These are phyloP conservation scores for Calonectris borealis DNA, from an alignment of 2,113 vertebrate species.

Conservation along the genomic window DNA sequence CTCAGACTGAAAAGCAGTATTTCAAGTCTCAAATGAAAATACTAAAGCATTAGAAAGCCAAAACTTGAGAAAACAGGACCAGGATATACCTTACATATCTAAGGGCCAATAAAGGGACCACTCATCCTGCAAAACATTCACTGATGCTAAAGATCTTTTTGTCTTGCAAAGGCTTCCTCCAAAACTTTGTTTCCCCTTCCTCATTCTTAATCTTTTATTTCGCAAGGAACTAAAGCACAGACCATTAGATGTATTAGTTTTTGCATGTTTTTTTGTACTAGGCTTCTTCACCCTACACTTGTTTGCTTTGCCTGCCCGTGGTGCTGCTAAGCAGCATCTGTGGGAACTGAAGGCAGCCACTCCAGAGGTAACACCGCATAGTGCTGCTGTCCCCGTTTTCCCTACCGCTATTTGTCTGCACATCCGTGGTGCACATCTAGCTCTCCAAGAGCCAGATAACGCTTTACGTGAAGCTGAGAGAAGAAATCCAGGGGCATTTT, in stretches of 20 bases:
- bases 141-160: not conserved
- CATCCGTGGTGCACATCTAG: not conserved
- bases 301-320: not conserved
- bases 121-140: not conserved
- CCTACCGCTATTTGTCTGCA: not conserved
- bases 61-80: not conserved
- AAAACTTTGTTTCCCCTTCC: not conserved
- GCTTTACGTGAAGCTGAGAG: not conserved
- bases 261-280: not conserved
- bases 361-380: not conserved
- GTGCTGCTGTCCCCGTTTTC: not conserved
- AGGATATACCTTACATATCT: not conserved
- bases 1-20: not conserved
- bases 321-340: not conserved
- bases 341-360: not conserved
- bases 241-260: not conserved
- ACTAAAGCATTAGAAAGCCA: not conserved
- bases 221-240: not conserved
- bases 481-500: not conserved
- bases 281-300: not conserved
- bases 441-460: not conserved
- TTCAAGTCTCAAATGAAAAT: not conserved
- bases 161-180: not conserved
- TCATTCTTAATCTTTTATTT: not conserved
- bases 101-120: not conserved